These are phyloP conservation scores for Cybosia mesomella DNA, from an alignment of 2,888 invertebrate species.

Conservation along the genomic window DNA sequence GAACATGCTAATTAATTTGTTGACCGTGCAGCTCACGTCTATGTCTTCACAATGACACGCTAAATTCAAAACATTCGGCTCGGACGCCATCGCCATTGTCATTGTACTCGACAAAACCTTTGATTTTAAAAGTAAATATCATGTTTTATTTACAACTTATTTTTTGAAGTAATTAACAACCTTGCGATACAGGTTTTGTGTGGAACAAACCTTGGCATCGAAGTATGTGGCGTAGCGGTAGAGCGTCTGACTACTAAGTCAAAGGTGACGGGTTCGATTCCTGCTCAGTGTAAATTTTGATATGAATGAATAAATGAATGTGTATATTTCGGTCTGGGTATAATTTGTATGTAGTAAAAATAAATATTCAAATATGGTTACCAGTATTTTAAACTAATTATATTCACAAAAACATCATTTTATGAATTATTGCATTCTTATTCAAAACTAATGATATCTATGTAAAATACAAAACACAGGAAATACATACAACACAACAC, in stretches of 20 bases:
- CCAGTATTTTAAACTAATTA: too few species aligned
- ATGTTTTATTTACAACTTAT: constrained; percentile 41
- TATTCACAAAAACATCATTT: not conserved
- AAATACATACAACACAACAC: constrained; percentile 24
- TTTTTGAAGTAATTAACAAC: constrained; percentile 36
- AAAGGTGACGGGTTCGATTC: too few species aligned
- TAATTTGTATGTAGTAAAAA: too few species aligned
- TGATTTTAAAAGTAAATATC: constrained; percentile 46
- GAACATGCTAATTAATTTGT: constrained; percentile 27
- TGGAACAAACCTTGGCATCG: too few species aligned
- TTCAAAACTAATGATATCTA: not conserved
- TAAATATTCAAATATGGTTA: too few species aligned
- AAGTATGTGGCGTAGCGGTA: not conserved
- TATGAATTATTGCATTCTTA: not conserved
- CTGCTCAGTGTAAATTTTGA: too few species aligned
- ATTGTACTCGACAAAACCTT: constrained; percentile 40
- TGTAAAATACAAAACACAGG: constrained; percentile 20
- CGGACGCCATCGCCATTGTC: constrained; percentile 42
- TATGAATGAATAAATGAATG: too few species aligned
- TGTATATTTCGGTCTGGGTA: too few species aligned
- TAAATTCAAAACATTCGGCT: constrained; percentile 40
- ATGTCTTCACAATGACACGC: constrained; percentile 46
- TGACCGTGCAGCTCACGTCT: constrained; percentile 12
- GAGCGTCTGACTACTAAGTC: not conserved
- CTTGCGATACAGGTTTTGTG: not conserved